phyloP scores from a whole-genome alignment of 2,113 vertebrate genomes.

The Circaetus cinerascens region DNA sequence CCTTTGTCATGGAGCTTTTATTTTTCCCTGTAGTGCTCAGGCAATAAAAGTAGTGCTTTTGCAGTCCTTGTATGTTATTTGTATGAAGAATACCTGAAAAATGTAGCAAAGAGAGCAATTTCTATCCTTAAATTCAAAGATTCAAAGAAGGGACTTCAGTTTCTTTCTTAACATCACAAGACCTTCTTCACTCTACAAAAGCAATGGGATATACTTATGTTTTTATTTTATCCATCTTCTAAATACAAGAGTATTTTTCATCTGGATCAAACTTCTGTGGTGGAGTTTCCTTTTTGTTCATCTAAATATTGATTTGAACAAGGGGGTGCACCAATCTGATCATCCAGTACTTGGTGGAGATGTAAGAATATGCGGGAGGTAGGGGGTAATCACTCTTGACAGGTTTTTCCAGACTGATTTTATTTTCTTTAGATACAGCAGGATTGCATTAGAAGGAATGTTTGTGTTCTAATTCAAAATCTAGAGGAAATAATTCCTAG shows the following conservation, averaged over 20 bases:
- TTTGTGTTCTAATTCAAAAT: background rate
- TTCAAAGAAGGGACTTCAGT: background rate
- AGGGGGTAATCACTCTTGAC: background rate
- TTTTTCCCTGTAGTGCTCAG: background rate
- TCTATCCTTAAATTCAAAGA: background rate
- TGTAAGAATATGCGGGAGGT: background rate
- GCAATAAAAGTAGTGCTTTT: background rate
- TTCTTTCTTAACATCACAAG: background rate
- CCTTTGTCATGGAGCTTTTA: background rate
- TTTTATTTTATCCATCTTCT: background rate
- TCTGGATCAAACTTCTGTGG: background rate
- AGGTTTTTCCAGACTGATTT: background rate
- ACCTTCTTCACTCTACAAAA: background rate
- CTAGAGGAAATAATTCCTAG: background rate
- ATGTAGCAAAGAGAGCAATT: background rate
- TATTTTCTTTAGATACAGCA: background rate
- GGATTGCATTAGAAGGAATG: background rate
- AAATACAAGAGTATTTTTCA: background rate
- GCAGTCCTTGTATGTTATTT: background rate
- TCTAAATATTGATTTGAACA: background rate
- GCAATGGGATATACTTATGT: rapidly evolving
- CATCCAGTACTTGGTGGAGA: background rate
- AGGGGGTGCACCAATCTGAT: background rate
- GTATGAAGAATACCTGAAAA: background rate
- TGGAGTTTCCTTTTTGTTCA: background rate